Percentiles rank a stretch among this genome's conserved stretches.
Evolutionary conservation across 2,797 vertebrate species (phyloP).

Genomic region (Poeciliopsis gracilis): DNA sequence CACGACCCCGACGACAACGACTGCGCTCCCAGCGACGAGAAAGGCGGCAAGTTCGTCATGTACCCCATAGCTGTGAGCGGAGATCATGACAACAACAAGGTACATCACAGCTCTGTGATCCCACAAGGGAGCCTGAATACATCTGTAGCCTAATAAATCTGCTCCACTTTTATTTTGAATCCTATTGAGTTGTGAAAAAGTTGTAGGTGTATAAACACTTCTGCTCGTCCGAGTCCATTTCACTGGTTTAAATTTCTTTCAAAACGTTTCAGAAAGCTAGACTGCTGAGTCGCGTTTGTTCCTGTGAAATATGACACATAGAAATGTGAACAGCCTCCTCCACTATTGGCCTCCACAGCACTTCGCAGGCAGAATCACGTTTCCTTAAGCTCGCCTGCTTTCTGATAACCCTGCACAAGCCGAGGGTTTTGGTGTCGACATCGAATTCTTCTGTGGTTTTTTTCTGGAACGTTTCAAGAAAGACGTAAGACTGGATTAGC

Average conservation of each 20-base stretch:
- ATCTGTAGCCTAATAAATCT: not conserved
- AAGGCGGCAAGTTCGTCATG: constrained; percentile 97
- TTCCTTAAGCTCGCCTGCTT: not conserved
- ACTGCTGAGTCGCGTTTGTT: constrained; percentile 52
- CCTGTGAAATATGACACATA: constrained; percentile 38
- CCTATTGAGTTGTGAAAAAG: not conserved
- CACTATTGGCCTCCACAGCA: constrained; percentile 1
- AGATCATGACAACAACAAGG: constrained; percentile 97
- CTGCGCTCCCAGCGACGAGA: constrained; percentile 93
- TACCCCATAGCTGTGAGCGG: constrained; percentile 98
- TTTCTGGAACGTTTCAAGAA: not conserved
- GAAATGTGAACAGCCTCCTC: constrained; percentile 29
- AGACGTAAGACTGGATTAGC: not conserved
- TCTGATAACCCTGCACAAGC: not conserved
- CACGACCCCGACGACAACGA: constrained; percentile 91
- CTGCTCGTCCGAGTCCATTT: not conserved
- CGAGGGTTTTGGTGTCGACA: not conserved
- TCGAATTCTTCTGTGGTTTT: not conserved
- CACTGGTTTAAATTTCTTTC: not conserved
- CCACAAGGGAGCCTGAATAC: not conserved
- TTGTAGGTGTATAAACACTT: not conserved
- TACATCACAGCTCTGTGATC: not conserved
- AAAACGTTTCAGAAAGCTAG: constrained; percentile 15
- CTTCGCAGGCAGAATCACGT: not conserved
- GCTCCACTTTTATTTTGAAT: not conserved